Base-by-base conservation (phyloP, 2,888 invertebrate species). In the Drosophila neutralis region DNA sequence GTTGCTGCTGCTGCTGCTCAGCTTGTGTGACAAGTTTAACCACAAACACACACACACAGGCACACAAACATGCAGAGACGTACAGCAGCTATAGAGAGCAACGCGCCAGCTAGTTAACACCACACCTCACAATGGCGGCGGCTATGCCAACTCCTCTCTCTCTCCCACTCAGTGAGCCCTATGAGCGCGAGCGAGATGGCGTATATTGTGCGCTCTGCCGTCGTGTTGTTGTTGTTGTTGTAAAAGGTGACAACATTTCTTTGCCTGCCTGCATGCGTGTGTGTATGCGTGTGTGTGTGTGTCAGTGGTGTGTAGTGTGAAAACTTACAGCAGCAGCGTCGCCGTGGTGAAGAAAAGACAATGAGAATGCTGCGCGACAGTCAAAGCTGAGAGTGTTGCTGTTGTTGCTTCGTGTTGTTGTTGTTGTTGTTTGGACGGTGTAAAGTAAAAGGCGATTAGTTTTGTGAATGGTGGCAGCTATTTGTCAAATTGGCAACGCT, bases 1-100 rank as follows among this genome's bases (percentile, higher is more conserved):
- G 61, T 38, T 60, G 60, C 15, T 61, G 68, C 40, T 74, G 70
- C 21, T 59, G 73, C 52, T 66, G 80, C 75, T 69, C 82, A 83
- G 87, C 87, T 89, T 87, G 87, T 89, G 90, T 89, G 91, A 90
- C 91, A 90, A 91, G 87, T 90, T 91, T 90, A 91, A 90, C 91
- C 90, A 90, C 90, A 90, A 80, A 80, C 75, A 73, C 82, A 82
- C 73, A 76, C 61, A 64, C 75, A 69, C 85, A 62, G 53, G 63
- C 57, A 69, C 73, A 60, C 29, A 64, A 31, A 49, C 48, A 62
- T 33, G 33, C 24, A 36, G 48, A 57, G 45, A 45, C 24, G 45
- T 5, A 63, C 67, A 63, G 67, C 31, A 40, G 56, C 40, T 42
- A 21, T 29, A 36, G 54, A 57, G 57, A 67, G 78, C 78, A 82